Percentiles rank a stretch among this genome's conserved stretches.
phyloP scores from a whole-genome alignment of 2,888 invertebrate species.

The Acleris laterana region DNA sequence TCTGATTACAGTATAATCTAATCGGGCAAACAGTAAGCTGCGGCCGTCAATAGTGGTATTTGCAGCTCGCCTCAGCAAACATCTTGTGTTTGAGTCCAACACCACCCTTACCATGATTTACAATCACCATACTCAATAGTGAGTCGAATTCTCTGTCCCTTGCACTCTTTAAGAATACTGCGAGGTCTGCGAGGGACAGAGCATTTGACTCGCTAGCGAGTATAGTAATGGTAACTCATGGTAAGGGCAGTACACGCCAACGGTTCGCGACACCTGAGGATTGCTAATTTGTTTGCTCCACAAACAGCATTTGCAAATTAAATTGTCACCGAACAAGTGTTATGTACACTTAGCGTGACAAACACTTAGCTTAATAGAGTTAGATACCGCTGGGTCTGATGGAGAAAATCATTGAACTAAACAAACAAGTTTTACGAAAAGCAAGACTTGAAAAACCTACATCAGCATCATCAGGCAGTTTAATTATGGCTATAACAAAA shows the following conservation, averaged over 20 bases:
- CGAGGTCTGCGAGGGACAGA: too few species aligned
- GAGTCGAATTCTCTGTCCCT: too few species aligned
- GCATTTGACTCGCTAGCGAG: too few species aligned
- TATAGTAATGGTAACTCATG: too few species aligned
- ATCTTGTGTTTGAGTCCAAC: slow-evolving; percentile 10
- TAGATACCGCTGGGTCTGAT: neutral
- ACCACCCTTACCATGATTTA: too few species aligned
- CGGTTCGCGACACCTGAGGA: slow-evolving; percentile 36
- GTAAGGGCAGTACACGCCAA: slow-evolving; percentile 11
- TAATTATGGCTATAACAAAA: too few species aligned
- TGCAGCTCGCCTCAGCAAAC: slow-evolving; percentile 14
- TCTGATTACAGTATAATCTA: neutral
- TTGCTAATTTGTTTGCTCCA: slow-evolving; percentile 34
- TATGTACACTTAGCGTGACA: slow-evolving; percentile 20
- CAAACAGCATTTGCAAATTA: slow-evolving; percentile 35
- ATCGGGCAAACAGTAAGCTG: slow-evolving; percentile 5
- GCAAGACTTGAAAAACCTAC: too few species aligned
- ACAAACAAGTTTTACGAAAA: slow-evolving; percentile 4
- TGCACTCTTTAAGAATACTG: too few species aligned
- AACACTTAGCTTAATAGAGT: slow-evolving; percentile 24
- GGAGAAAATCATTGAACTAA: neutral
- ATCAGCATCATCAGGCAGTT: too few species aligned
- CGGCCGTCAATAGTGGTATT: neutral
- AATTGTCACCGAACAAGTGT: slow-evolving; percentile 32
- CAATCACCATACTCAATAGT: too few species aligned